These are phyloP conservation scores for Planiliza haematocheilus DNA, from an alignment of 2,113 vertebrate species.

Conservation along the genomic window DNA sequence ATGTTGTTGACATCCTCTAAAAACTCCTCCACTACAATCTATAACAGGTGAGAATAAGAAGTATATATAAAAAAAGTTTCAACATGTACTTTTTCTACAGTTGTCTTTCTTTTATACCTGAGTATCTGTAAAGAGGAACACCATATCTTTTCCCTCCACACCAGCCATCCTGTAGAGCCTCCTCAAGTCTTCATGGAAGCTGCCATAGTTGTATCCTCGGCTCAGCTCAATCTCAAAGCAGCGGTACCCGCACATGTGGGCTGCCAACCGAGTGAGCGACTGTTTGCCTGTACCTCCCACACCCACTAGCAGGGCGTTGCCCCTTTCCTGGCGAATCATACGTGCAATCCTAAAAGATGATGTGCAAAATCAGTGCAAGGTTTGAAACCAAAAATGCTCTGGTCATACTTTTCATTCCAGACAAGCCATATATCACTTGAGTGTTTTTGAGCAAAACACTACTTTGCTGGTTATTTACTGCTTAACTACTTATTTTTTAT, in stretches of 20 bases:
- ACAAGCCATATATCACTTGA: too few relatives aligned
- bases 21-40: constrained; percentile 87
- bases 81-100: not conserved
- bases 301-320: constrained; percentile 89
- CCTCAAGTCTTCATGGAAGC: constrained; percentile 90
- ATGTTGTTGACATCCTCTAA: constrained; percentile 90
- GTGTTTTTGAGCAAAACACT: too few relatives aligned
- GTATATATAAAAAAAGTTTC: not conserved
- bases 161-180: constrained; percentile 89
- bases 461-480: too few relatives aligned
- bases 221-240: constrained; percentile 91
- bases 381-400: not conserved
- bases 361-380: not conserved
- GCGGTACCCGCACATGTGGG: constrained; percentile 88
- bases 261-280: constrained; percentile 87
- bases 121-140: constrained; percentile 92
- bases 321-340: constrained; percentile 91
- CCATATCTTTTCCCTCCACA: constrained; percentile 86
- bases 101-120: constrained; percentile 79
- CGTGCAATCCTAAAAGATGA: constrained; percentile 84
- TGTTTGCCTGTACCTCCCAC: constrained; percentile 92
- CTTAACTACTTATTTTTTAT: too few relatives aligned
- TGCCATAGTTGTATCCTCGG: constrained; percentile 88
- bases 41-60: not conserved
- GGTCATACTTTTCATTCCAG: too few relatives aligned